A percentile compares a stretch with the other conserved stretches of the same genome.
These are phyloP conservation scores for Dicerorhinus sumatrensis DNA, from an alignment of 2,113 vertebrate species.

Conservation along the genomic window DNA sequence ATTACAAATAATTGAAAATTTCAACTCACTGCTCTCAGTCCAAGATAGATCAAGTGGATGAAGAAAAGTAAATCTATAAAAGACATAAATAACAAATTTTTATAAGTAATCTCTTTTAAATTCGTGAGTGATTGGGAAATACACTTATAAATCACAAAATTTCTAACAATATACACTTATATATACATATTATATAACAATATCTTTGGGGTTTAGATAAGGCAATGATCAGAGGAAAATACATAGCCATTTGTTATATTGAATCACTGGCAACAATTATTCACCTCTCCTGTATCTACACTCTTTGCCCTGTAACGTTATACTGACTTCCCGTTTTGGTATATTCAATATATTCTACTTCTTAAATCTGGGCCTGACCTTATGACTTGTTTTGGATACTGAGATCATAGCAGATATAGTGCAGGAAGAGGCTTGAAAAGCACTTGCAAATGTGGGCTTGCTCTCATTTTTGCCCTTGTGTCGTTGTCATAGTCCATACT, in stretches of 20 bases:
- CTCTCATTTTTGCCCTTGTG: not conserved
- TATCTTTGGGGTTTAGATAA: not conserved
- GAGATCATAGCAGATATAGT: not conserved
- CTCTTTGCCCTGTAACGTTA: not conserved
- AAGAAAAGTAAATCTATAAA: not conserved
- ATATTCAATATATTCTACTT: not conserved
- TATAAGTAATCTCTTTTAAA: not conserved
- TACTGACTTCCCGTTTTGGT: not conserved
- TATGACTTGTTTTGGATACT: not conserved
- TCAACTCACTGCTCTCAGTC: not conserved
- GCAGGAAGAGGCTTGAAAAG: not conserved
- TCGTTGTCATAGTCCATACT: not conserved
- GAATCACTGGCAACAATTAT: not conserved
- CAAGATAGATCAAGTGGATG: not conserved
- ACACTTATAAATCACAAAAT: not conserved
- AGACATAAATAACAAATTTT: not conserved
- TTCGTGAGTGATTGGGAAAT: not conserved
- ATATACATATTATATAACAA: not conserved
- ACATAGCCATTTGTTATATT: not conserved
- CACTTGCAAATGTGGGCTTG: not conserved
- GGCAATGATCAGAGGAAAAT: not conserved
- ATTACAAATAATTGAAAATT: not conserved
- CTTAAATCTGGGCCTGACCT: not conserved
- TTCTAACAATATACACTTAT: not conserved
- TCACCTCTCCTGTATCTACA: not conserved